Evolutionary conservation across 1,140 invertebrate species (phyloP).

Genomic region (Heliconius nattereri): DNA sequence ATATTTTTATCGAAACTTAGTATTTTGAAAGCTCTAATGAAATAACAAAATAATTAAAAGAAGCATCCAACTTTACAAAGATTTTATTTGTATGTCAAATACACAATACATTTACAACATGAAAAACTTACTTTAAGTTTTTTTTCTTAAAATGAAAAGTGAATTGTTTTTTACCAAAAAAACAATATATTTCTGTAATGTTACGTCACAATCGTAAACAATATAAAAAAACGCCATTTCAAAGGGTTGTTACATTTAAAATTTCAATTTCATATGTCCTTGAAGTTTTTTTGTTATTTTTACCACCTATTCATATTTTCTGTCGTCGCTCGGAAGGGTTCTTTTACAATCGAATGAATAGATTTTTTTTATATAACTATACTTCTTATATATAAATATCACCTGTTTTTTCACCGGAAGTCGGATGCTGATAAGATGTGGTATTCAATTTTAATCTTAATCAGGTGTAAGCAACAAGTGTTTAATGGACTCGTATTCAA

Average conservation of each 20-base stretch:
- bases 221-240: slow-evolving; percentile 10
- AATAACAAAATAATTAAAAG: too few relatives aligned
- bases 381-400: slow-evolving; percentile 50
- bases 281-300: slow-evolving; percentile 42
- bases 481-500: slow-evolving; percentile 2
- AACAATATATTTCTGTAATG: background rate
- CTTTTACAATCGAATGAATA: slow-evolving; percentile 58
- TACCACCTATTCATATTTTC: slow-evolving; percentile 34
- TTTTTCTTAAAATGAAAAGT: background rate
- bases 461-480: slow-evolving; percentile 45
- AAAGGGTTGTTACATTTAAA: slow-evolving; percentile 22
- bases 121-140: too few relatives aligned
- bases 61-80: too few relatives aligned
- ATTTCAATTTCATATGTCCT: slow-evolving; percentile 50
- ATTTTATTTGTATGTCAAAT: too few relatives aligned
- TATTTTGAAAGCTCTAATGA: too few relatives aligned
- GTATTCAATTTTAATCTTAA: slow-evolving; percentile 48
- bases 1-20: too few relatives aligned
- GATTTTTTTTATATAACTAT: slow-evolving; percentile 47
- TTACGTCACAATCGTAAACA: slow-evolving; percentile 3
- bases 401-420: slow-evolving; percentile 68
- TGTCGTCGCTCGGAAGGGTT: slow-evolving; percentile 49
- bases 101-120: too few relatives aligned
- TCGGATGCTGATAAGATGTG: slow-evolving; percentile 61
- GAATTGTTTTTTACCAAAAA: background rate